A percentile compares a stretch with the other conserved stretches of the same genome.
Evolutionary conservation across 2,888 invertebrate genomes (phyloP).

Genomic region (Eupithecia centaureata): DNA sequence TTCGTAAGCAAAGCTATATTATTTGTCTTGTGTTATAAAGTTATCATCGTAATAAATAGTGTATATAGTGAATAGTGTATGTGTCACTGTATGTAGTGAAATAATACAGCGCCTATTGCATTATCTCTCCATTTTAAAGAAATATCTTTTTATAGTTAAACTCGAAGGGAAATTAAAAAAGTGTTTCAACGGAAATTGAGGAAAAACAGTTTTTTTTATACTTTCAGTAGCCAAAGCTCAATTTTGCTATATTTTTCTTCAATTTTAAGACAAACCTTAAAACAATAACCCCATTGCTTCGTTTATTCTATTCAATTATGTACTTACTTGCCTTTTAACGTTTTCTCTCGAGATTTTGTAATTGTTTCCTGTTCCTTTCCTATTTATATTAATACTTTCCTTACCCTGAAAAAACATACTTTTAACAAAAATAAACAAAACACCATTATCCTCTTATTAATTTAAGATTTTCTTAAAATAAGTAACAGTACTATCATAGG

Average conservation of each 20-base stretch:
- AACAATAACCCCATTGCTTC: not conserved
- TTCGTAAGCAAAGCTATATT: no score
- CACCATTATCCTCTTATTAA: not conserved
- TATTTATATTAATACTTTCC: not conserved
- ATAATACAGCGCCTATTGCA: not conserved
- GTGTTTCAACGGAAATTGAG: constrained; percentile 13
- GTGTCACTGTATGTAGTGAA: not conserved
- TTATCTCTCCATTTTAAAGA: not conserved
- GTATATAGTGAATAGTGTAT: no score
- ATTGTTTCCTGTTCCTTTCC: not conserved
- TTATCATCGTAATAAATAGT: not conserved
- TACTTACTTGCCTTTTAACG: not conserved
- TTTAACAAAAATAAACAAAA: not conserved
- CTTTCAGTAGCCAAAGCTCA: constrained; percentile 11
- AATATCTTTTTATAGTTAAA: not conserved
- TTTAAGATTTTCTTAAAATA: not conserved
- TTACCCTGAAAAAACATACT: not conserved
- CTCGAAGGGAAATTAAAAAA: not conserved
- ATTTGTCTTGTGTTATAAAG: no score
- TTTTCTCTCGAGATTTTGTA: constrained; percentile 1
- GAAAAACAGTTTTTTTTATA: constrained; percentile 20
- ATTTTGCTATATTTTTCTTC: constrained; percentile 21
- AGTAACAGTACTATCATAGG: not conserved
- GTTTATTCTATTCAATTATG: not conserved
- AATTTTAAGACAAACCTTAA: constrained; percentile 11